Percentiles rank a stretch among this genome's conserved stretches.
Evolutionary conservation across 2,888 invertebrate genomes (phyloP).

Genomic region (Lymantria monacha): DNA sequence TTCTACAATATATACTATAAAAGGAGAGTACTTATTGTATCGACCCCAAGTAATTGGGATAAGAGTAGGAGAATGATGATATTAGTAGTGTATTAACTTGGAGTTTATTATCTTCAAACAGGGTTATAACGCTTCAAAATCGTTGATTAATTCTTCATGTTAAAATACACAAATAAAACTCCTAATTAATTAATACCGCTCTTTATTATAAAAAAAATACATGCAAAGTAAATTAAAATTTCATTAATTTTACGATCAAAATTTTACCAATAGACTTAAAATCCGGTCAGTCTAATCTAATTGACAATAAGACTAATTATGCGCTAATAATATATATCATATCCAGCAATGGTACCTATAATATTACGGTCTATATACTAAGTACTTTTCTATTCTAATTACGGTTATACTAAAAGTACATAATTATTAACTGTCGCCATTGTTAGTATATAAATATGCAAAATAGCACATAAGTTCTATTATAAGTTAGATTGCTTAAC

Average conservation of each 20-base stretch:
- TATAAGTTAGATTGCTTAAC: conserved; percentile 40
- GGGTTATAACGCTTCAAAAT: no score
- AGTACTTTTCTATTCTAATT: conserved; percentile 33
- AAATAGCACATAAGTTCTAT: conserved; percentile 26
- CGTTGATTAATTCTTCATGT: background rate
- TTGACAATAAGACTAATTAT: conserved; percentile 25
- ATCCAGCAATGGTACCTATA: conserved; percentile 10
- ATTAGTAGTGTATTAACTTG: no score
- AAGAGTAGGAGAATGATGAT: no score
- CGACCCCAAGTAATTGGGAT: no score
- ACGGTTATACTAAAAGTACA: conserved; percentile 26
- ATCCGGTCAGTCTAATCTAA: conserved; percentile 22
- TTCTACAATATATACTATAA: no score
- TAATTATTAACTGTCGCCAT: conserved; percentile 19
- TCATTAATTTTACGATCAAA: conserved; percentile 20
- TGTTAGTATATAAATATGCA: conserved; percentile 22
- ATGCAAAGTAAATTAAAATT: conserved; percentile 32
- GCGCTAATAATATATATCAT: conserved; percentile 9
- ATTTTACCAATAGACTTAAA: conserved; percentile 16
- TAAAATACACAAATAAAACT: background rate
- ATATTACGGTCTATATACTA: conserved; percentile 16
- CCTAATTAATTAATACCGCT: conserved; percentile 6
- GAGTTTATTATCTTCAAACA: no score
- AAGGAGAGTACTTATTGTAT: no score
- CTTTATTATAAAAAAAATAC: conserved; percentile 45